A percentile compares a stretch with the other conserved stretches of the same genome.
Evolutionary conservation across 2,797 vertebrate genomes (phyloP).

Genomic region (Masticophis lateralis): DNA sequence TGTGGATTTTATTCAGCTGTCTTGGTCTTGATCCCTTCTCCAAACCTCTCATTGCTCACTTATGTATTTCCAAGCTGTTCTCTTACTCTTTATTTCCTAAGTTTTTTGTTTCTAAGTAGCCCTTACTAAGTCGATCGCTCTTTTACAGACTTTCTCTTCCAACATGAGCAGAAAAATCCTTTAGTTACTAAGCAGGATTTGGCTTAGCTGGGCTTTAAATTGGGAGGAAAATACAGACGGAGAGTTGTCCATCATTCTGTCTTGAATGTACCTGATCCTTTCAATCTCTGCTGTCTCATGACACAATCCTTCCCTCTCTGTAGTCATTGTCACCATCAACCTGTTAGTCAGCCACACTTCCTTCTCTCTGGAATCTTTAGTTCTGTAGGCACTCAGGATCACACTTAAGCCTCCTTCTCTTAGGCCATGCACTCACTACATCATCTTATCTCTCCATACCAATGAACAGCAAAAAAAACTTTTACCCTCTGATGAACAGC

Average conservation of each 20-base stretch:
- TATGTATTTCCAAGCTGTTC: neutral
- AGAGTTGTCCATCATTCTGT: neutral
- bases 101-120: neutral
- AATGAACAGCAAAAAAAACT: neutral
- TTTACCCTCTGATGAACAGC: neutral
- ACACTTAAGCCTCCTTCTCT: neutral
- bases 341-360: neutral
- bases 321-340: neutral
- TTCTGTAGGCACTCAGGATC: neutral
- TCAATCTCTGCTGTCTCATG: neutral
- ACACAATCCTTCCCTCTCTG: neutral
- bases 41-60: neutral
- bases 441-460: neutral
- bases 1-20: neutral
- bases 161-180: neutral
- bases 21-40: neutral
- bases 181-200: neutral
- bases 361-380: neutral
- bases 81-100: neutral
- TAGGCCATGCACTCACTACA: neutral
- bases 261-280: neutral
- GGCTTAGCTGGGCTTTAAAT: neutral
- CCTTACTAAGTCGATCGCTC: neutral
- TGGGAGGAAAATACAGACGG: neutral
- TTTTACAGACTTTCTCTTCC: neutral